Percentiles rank a stretch among this genome's conserved stretches.
These are phyloP conservation scores for Mormyrus lacerda DNA, from an alignment of 2,113 vertebrate species.

Conservation along the genomic window DNA sequence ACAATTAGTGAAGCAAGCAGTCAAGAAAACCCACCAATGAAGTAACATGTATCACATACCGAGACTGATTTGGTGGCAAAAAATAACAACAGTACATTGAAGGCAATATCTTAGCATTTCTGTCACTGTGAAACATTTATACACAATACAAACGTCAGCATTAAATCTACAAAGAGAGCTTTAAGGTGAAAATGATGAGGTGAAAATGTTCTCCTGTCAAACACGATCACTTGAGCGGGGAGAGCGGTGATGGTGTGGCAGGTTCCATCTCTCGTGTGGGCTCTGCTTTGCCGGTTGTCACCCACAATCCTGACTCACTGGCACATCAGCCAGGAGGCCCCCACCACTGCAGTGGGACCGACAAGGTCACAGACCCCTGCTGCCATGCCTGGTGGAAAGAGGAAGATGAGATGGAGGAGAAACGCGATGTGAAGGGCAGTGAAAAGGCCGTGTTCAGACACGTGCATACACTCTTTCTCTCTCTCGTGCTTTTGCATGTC, in stretches of 20 bases:
- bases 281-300: neutral
- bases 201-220: neutral
- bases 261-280: neutral
- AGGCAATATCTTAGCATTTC: neutral
- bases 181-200: neutral
- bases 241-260: rapidly evolving
- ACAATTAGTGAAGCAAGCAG: neutral
- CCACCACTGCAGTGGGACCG: neutral
- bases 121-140: neutral
- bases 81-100: neutral
- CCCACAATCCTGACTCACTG: neutral
- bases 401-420: neutral
- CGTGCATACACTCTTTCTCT: neutral
- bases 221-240: neutral
- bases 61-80: neutral
- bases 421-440: neutral
- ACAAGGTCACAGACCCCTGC: neutral
- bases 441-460: neutral
- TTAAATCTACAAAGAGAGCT: neutral
- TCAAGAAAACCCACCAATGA: neutral
- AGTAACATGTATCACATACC: neutral
- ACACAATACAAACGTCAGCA: neutral
- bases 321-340: neutral
- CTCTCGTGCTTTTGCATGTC: neutral
- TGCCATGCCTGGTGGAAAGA: neutral